Percentiles rank a stretch among this genome's conserved stretches.
Evolutionary conservation across 2,888 invertebrate genomes (phyloP).

Genomic region (Antitype chi): DNA sequence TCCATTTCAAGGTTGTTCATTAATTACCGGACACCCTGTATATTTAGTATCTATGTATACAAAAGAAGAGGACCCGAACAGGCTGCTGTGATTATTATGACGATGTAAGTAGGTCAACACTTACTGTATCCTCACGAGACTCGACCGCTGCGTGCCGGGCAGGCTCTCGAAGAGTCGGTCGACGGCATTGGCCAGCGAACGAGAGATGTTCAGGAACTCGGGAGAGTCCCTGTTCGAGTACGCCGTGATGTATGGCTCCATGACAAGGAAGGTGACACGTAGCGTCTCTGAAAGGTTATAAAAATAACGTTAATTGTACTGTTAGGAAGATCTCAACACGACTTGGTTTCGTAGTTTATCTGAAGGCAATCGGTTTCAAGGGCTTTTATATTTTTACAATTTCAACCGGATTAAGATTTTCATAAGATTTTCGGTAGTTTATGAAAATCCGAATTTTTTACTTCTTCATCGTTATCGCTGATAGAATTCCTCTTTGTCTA

Average conservation of each 20-base stretch:
- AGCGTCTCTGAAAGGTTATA: conserved; percentile 82
- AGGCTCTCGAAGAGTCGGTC: conserved; percentile 89
- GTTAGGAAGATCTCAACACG: background rate
- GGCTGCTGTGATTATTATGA: background rate
- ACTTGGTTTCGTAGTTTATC: background rate
- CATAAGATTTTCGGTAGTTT: background rate
- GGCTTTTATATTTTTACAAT: background rate
- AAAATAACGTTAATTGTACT: background rate
- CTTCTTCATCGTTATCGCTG: background rate
- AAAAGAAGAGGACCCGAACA: background rate
- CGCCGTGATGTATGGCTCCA: conserved; percentile 91
- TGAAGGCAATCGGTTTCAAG: background rate
- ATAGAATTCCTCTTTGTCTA: too few species aligned
- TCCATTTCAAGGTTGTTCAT: too few species aligned
- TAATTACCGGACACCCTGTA: too few species aligned
- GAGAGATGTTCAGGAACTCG: conserved; percentile 91
- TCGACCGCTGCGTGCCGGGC: conserved; percentile 91
- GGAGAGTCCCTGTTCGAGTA: conserved; percentile 91
- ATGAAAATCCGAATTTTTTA: background rate
- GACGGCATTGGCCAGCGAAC: conserved; percentile 90
- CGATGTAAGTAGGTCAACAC: conserved; percentile 71
- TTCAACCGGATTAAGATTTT: background rate
- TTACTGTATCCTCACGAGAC: conserved; percentile 93
- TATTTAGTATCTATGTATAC: background rate
- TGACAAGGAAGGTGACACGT: conserved; percentile 90